Conservation (phyloP, 2,113 vertebrate genomes). For the Leptocoma aspasia region DNA sequence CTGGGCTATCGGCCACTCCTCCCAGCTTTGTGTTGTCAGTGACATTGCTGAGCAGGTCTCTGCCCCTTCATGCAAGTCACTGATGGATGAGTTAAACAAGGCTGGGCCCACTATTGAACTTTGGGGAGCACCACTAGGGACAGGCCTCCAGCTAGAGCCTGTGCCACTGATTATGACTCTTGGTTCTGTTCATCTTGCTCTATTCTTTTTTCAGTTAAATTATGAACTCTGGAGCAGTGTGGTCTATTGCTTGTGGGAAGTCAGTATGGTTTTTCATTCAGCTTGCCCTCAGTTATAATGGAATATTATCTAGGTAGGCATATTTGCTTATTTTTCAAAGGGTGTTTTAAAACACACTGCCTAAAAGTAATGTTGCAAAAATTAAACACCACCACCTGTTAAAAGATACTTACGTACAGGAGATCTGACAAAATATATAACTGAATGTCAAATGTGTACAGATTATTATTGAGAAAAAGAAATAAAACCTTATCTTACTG, state of each 20-base stretch:
- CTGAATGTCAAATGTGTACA: background rate
- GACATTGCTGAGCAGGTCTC: background rate
- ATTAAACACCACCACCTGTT: background rate
- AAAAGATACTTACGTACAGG: background rate
- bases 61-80: background rate
- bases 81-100: background rate
- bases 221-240: background rate
- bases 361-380: background rate
- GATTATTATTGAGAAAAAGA: background rate
- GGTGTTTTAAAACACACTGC: fast-evolving
- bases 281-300: background rate
- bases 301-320: background rate
- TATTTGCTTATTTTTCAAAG: background rate
- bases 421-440: background rate
- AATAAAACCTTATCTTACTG: background rate
- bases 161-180: background rate
- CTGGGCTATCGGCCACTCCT: background rate
- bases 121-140: fast-evolving
- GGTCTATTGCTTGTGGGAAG: background rate
- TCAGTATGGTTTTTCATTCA: background rate
- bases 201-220: background rate
- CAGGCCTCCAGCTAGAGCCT: fast-evolving
- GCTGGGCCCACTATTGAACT: fast-evolving
- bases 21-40: background rate
- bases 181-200: background rate